Evolutionary conservation across 2,113 vertebrate species (phyloP), one percentile per base, ranked within the genome.

Genomic region (Stomatorhinus ivindoensis): DNA sequence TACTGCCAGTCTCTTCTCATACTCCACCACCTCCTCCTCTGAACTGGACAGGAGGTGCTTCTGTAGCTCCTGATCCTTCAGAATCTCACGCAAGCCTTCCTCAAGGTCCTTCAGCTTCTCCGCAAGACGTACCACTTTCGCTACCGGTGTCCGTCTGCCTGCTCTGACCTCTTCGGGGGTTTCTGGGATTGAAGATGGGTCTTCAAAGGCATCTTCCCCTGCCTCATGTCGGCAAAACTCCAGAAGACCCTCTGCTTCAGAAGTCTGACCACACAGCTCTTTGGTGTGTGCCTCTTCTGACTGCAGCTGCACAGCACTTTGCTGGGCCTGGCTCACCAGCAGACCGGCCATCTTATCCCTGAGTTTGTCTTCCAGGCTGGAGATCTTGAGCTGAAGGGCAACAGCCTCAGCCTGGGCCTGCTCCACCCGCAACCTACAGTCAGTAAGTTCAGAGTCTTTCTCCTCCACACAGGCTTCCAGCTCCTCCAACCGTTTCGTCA

Each of bases 51-150:
- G 92, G 86, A 97, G 96, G 92, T 97, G 93, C 93, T 96, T 97
- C 93, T 97, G 97, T 51, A 96, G 91, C 86, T 97, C 94, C 92
- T 97, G 95, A 84, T 95, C 95, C 50, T 21, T 90, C 87, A 96
- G 95, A 91, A 96, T 95, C n/a, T 87, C 92, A 44, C 92, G 93
- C 76, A 98, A 91, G n/a, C 96, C 95, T 3, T 92, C 92, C 92
- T 98, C 96, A 93, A 98, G 91, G 88, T 97, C 96, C 27, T 90
- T 92, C n/a, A 98, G 95, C 91, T 94, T 97, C 90, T 96, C 92
- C 7, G 94, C 96, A 90, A 98, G 92, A 50, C 94, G 76, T 8
- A 92, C 93, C 82, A 97, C 92, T 90, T 95, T 94, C 69, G 94
- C 90, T 1, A 92, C 91, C 0, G 90, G 58, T 50, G 92, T 91